Conservation (phyloP, 1,140 invertebrate genomes). For the Drosophila quadrilineata region DNA sequence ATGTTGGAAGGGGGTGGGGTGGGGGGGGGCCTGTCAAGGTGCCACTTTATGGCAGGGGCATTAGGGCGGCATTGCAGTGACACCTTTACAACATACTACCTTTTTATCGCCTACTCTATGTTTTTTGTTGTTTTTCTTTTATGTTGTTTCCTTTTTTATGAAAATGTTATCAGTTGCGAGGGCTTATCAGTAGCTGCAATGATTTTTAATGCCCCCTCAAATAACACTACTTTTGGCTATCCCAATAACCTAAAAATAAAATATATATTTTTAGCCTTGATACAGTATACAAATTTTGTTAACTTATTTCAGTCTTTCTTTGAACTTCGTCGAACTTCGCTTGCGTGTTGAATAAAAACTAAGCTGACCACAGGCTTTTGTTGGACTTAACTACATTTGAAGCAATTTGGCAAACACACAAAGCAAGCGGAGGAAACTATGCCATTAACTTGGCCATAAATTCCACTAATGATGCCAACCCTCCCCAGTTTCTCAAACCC, state of each 20-base stretch:
- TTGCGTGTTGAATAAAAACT: not conserved
- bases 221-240: too few relatives aligned
- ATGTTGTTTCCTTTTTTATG: too few relatives aligned
- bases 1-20: constrained; percentile 2
- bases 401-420: constrained; percentile 26
- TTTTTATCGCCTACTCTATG: too few relatives aligned
- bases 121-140: too few relatives aligned
- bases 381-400: constrained; percentile 46
- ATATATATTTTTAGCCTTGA: too few relatives aligned
- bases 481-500: not conserved
- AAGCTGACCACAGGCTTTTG: not conserved
- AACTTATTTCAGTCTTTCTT: not conserved
- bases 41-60: not conserved
- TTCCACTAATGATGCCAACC: constrained; percentile 57
- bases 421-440: constrained; percentile 43
- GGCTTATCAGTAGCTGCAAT: too few relatives aligned
- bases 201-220: too few relatives aligned
- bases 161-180: too few relatives aligned
- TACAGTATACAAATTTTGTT: too few relatives aligned
- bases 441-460: constrained; percentile 49
- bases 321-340: too few relatives aligned
- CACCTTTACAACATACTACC: too few relatives aligned
- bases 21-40: not conserved
- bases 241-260: too few relatives aligned
- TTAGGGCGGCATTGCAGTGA: not conserved